Conservation (phyloP, 2,113 vertebrate genomes). For the Grammomys dolichurus region DNA sequence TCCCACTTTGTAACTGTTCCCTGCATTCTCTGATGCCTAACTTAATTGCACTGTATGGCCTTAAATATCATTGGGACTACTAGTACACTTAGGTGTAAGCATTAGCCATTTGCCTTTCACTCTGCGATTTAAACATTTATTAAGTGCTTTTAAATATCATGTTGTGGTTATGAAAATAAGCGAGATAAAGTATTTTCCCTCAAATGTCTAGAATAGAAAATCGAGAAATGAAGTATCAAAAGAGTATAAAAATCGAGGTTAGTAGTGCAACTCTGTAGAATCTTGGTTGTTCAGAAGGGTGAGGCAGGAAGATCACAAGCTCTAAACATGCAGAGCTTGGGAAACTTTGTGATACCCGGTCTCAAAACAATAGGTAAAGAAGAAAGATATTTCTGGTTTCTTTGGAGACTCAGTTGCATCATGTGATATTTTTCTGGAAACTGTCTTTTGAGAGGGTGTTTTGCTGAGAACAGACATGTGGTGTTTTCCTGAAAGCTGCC, state of each 20-base stretch:
- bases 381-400: neutral
- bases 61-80: constrained; percentile 19
- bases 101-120: neutral
- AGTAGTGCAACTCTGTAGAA: neutral
- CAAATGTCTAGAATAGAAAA: neutral
- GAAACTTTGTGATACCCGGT: neutral
- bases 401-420: no score
- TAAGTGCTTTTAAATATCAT: neutral
- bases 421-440: no score
- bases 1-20: constrained; percentile 2
- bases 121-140: constrained; percentile 19
- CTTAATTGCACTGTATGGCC: neutral
- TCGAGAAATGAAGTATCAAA: neutral
- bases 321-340: neutral
- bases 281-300: neutral
- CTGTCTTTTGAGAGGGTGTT: no score
- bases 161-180: constrained; percentile 9
- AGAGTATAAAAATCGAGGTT: neutral
- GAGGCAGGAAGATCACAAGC: neutral
- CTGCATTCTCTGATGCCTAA: neutral
- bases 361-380: neutral
- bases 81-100: neutral
- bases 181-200: neutral
- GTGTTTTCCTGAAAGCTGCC: no score
- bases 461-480: no score